phyloP scores from a whole-genome alignment of 2,888 invertebrate species.

The Baccha elongata region DNA sequence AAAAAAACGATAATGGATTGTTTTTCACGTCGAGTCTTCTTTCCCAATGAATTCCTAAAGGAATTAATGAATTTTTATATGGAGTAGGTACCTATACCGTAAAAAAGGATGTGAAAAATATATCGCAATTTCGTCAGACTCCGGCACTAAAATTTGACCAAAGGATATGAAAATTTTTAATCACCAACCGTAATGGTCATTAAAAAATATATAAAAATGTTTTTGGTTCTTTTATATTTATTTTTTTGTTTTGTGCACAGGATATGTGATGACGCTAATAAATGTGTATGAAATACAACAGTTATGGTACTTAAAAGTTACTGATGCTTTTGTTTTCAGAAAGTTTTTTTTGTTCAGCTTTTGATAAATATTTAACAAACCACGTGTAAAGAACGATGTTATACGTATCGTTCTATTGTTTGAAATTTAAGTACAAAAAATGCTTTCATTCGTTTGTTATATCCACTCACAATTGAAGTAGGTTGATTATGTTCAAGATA shows the following conservation, averaged over 20 bases:
- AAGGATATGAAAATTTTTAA: slow-evolving; percentile 54
- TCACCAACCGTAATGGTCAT: slow-evolving; percentile 67
- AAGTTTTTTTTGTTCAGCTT: not conserved
- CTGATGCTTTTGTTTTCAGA: slow-evolving; percentile 41
- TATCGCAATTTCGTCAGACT: slow-evolving; percentile 31
- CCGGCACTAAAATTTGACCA: not conserved
- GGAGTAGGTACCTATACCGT: slow-evolving; percentile 32
- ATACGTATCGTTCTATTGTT: slow-evolving; percentile 9
- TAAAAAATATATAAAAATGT: slow-evolving; percentile 62
- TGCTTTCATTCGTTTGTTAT: slow-evolving; percentile 46
- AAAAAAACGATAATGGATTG: slow-evolving; percentile 59
- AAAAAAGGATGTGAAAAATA: slow-evolving; percentile 30
- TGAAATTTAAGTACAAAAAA: slow-evolving; percentile 57
- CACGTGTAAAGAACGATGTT: slow-evolving; percentile 58
- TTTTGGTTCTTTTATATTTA: slow-evolving; percentile 35
- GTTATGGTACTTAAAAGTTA: slow-evolving; percentile 57
- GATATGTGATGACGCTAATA: slow-evolving; percentile 26
- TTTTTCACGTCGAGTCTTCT: slow-evolving; percentile 38
- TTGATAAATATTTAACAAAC: slow-evolving; percentile 51
- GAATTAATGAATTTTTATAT: slow-evolving; percentile 60
- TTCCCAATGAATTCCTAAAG: slow-evolving; percentile 45
- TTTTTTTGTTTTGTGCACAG: not conserved
- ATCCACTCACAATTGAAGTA: slow-evolving; percentile 10
- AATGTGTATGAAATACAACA: slow-evolving; percentile 17
- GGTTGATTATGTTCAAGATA: not conserved